Evolutionary conservation across 2,113 vertebrate species (phyloP), one percentile per base, ranked within the genome.

Genomic region (Corythaeola cristata): DNA sequence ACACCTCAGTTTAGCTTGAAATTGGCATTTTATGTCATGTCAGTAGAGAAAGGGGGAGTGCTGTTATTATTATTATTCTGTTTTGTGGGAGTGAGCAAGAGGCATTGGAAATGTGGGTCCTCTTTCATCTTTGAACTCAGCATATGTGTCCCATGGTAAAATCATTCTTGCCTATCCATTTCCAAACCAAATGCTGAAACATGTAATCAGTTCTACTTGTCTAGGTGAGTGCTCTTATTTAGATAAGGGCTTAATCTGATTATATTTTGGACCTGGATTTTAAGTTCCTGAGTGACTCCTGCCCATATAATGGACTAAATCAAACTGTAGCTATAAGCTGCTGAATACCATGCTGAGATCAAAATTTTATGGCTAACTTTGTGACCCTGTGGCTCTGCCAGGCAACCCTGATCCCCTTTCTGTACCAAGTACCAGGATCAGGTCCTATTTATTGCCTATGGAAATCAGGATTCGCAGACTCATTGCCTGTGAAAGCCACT

Each of bases 301-400:
- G 59, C 16, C 33, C 41, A 12, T 75, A 9, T 20, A 79, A 75
- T 2, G 13, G 26, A 4, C 35, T 35, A 83, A 76, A 82, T 8
- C 26, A 67, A 55, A 41, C 62, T 47, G 23, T 19, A 52, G 17
- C 23, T 30, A n/a, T 62, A 4, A 0, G 0, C 11, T 45, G 8
- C 9, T 82, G 55, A 78, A 67, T 15, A 23, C 32, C 52, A 22
- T 11, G 26, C 6, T 50, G 49, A 21, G 15, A 72, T 64, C 14
- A 39, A 79, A 63, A 67, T 5, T 45, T 59, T 30, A 35, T 5
- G 3, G 23, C 33, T 37, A 7, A 7, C 5, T 55, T 35, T 85
- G 45, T 64, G 71, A 44, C 20, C 45, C 1, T 3, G 14, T 37
- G 53, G 24, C n/a, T 64, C 76, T 72, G 22, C 32, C 4, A 3